Evolutionary conservation across 2,888 invertebrate species (phyloP), one percentile per base, ranked within the genome.

Genomic region (Folsomia manolachei): DNA sequence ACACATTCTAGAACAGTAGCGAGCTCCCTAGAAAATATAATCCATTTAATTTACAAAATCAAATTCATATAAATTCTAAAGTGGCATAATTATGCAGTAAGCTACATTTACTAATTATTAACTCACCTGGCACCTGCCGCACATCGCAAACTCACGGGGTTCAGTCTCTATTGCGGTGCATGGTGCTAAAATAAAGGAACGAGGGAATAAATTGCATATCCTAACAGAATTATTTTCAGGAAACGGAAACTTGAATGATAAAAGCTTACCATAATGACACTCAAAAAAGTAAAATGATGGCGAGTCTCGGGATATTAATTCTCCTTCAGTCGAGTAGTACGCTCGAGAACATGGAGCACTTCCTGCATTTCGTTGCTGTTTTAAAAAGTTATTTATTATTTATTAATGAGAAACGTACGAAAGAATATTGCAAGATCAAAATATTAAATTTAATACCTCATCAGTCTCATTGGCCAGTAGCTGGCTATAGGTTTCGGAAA

Each of bases 201-300:
- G n/a, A n/a, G n/a, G n/a, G n/a, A n/a, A n/a, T n/a, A n/a, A n/a
- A n/a, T n/a, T n/a, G n/a, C n/a, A n/a, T n/a, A n/a, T n/a, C n/a
- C n/a, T n/a, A n/a, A n/a, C n/a, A n/a, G n/a, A n/a, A n/a, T n/a
- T n/a, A n/a, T n/a, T n/a, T n/a, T n/a, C n/a, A n/a, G n/a, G n/a
- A n/a, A n/a, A n/a, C n/a, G n/a, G 52, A 11, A 19, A 52, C 18
- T 52, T 18, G 52, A 14, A 18, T 18, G 11, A 52, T 85, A n/a
- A n/a, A n/a, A n/a, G n/a, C n/a, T n/a, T n/a, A n/a, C n/a, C 84
- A 79, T 85, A 85, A 79, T 85, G 85, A 78, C 86, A 86, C 81
- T 86, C 86, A 79, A 85, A 86, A 80, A 84, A 86, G 76, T 82
- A 81, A 72, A 81, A 82, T 18, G n/a, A 52, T 24, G 71, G 71